A percentile compares a stretch with the other conserved stretches of the same genome.
These are phyloP conservation scores for Parauchenoglanis ngamensis DNA, from an alignment of 2,797 vertebrate genomes.

Conservation along the genomic window DNA sequence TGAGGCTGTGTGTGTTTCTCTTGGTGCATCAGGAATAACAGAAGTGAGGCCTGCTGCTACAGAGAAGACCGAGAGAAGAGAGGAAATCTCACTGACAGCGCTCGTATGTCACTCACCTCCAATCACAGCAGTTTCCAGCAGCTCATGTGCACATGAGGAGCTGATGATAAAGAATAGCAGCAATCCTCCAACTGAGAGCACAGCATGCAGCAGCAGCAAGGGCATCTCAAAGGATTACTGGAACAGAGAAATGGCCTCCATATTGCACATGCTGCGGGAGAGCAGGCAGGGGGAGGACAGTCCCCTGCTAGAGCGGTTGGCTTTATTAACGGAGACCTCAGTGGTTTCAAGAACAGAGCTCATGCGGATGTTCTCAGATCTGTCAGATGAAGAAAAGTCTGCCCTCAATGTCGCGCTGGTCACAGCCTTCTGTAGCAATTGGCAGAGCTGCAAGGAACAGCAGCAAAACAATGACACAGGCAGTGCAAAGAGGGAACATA, in stretches of 20 bases:
- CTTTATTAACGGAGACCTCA: not conserved
- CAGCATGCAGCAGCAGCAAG: not conserved
- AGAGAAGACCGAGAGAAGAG: not conserved
- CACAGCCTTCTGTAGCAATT: constrained; percentile 18
- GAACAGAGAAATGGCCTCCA: constrained; percentile 5
- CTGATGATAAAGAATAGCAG: not conserved
- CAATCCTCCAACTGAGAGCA: not conserved
- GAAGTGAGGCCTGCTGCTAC: not conserved
- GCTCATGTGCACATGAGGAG: not conserved
- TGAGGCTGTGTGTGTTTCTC: not conserved
- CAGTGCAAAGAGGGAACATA: not conserved
- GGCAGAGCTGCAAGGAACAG: constrained; percentile 15
- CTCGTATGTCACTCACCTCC: not conserved
- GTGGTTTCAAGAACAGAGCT: not conserved
- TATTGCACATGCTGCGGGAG: not conserved
- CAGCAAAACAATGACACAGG: not conserved
- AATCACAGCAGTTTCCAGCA: not conserved
- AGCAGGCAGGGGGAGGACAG: not conserved
- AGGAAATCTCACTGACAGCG: not conserved
- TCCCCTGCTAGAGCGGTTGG: not conserved
- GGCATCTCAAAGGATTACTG: not conserved
- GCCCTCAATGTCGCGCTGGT: not conserved
- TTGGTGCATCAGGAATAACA: not conserved
- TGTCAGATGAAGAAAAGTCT: constrained; percentile 7
- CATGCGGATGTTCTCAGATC: not conserved